Evolutionary conservation across 2,888 invertebrate species (phyloP), one percentile per base, ranked within the genome.

Genomic region (Meganola albula): DNA sequence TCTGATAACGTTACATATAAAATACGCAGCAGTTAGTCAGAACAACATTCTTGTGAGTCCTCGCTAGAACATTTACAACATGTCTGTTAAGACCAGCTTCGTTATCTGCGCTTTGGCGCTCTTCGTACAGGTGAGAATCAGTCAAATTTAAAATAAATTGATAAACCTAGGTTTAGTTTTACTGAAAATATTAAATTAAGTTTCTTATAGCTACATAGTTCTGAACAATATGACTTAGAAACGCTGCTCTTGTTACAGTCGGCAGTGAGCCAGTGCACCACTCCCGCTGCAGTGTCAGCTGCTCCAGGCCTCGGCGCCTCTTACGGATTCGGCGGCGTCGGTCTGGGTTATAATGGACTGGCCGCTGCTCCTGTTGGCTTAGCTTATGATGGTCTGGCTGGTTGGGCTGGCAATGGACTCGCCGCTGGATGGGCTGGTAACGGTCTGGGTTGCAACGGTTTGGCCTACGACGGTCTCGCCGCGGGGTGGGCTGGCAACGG

Each of bases 61-160:
- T 12, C 16, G 24, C 18, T 37, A 16, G 12, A 29, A 23, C 10
- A 8, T 29, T 22, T 9, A 2, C 8, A 37, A 43, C 26, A 48
- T 49, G 48, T 37, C 34, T 7, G 35, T 33, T 24, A 47, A 38
- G 28, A 9, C 28, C 9, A 10, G 47, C 21, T 27, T 44, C 22
- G 40, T 33, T 6, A 10, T 44, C 11, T 47, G 40, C 33, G 44
- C 37, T 24, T 40, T 44, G 18, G 43, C 43, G 20, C 36, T 50
- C 2, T 24, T 43, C 12, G 23, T 39, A 9, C 42, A 46, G 41
- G 43, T 46, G 29, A 31, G n/a, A n/a, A n/a, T n/a, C n/a, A n/a
- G n/a, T n/a, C n/a, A n/a, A n/a, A n/a, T n/a, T n/a, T n/a, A n/a
- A n/a, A n/a, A n/a, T n/a, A n/a, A n/a, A n/a, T n/a, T n/a, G n/a